Conservation (phyloP, 2,888 invertebrate genomes). For the Unio pictorum region DNA sequence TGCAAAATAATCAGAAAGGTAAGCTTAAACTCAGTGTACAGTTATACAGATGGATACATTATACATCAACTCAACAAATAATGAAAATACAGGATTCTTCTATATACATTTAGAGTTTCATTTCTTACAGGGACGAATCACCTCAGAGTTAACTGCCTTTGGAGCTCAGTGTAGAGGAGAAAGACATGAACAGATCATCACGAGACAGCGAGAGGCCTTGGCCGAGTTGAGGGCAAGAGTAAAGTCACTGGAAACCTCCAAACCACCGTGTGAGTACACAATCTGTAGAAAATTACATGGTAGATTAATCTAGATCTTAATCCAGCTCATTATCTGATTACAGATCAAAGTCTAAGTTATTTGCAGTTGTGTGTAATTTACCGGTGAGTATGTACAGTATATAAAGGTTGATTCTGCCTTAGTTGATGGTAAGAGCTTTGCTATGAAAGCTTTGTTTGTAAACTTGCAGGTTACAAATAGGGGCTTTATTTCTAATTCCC, state of each 20-base stretch:
- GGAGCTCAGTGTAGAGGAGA: conserved; percentile 71
- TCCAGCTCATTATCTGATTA: too few species aligned
- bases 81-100: not conserved
- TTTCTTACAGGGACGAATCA: conserved; percentile 60
- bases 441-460: too few species aligned
- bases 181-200: conserved; percentile 69
- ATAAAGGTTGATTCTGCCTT: too few species aligned
- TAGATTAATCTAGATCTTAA: too few species aligned
- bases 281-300: not conserved
- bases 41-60: too few species aligned
- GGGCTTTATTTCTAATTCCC: too few species aligned
- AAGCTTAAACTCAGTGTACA: not conserved
- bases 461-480: too few species aligned
- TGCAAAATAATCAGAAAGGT: not conserved
- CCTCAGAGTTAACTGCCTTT: conserved; percentile 67
- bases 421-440: too few species aligned
- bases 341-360: too few species aligned
- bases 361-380: too few species aligned
- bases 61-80: too few species aligned
- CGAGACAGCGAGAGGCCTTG: conserved; percentile 68
- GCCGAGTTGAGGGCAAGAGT: conserved; percentile 67
- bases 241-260: conserved; percentile 63
- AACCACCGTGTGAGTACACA: conserved; percentile 59
- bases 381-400: too few species aligned
- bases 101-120: not conserved